A percentile compares a stretch with the other conserved stretches of the same genome.
Evolutionary conservation across 2,797 vertebrate genomes (phyloP).

Genomic region (Cygnus olor): DNA sequence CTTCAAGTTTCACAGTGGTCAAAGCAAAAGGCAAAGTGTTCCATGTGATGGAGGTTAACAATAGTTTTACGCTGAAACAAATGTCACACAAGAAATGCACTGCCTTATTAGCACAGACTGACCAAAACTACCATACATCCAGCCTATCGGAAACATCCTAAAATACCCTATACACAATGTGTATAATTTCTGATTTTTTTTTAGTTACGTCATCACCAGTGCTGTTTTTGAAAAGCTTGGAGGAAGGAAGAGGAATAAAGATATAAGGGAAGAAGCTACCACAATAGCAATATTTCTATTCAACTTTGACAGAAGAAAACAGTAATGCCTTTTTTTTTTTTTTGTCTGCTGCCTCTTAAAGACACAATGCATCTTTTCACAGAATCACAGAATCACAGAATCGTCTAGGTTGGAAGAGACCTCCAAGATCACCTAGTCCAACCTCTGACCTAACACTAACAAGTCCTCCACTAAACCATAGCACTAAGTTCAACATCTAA

Average conservation of each 20-base stretch:
- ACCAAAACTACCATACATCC: neutral
- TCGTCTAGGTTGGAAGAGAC: no score
- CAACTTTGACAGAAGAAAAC: neutral
- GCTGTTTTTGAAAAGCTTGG: neutral
- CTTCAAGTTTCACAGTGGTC: neutral
- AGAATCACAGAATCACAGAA: no score
- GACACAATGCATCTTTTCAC: neutral
- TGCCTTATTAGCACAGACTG: neutral
- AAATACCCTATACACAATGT: neutral
- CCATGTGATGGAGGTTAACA: neutral
- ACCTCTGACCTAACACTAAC: no score
- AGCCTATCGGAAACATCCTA: neutral
- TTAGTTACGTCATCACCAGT: neutral
- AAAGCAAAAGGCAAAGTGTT: neutral
- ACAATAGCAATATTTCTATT: neutral
- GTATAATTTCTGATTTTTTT: neutral
- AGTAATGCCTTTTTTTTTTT: neutral
- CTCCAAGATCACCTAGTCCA: no score
- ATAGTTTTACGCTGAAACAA: neutral
- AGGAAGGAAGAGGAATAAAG: neutral
- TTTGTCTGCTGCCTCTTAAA: neutral
- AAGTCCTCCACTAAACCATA: no score
- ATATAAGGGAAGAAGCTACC: neutral
- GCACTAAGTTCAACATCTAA: no score
- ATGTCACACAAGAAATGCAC: neutral